Evolutionary conservation across 2,888 invertebrate genomes (phyloP), one percentile per base, ranked within the genome.

Genomic region (Asteroscopus sphinx): DNA sequence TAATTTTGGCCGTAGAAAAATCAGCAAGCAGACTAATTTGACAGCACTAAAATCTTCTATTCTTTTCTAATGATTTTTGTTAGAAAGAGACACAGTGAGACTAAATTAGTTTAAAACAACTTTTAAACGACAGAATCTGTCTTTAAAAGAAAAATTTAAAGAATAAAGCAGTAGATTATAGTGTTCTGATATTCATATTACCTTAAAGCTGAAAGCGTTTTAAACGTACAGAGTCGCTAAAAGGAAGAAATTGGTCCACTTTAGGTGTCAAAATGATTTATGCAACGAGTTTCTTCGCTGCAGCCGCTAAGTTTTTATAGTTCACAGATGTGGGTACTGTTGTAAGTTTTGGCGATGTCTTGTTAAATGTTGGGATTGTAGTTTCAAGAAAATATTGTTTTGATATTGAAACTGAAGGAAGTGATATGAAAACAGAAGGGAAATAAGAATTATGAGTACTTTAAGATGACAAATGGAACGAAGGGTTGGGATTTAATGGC

Each of bases 181-280:
- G n/a, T n/a, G n/a, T n/a, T n/a, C n/a, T n/a, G 73, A 63, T 52
- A 63, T 60, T 68, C 58, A 68, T 57, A 68, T 69, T 44, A 56
- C 57, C 55, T 55, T 49, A 57, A 52, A 70, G 61, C 67, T 32
- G 40, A 48, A 68, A 73, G 66, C 66, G 71, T 60, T 66, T 71
- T 64, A 58, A 30, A 57, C 47, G 47, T 39, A 53, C 33, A 11
- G 45, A 59, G 42, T 42, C 35, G 56, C 60, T 72, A 67, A 72
- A 67, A 67, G 74, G 72, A 72, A 69, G 69, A 56, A 69, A 74
- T 75, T 75, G 69, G 74, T 63, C 70, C 67, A 65, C 70, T 74
- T 74, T 74, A 62, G 51, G 74, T 65, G 72, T 65, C 64, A 55
- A 35, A 62, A 45, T 74, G 74, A 75, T 75, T 75, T 75, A 75